phyloP scores from a whole-genome alignment of 2,888 invertebrate species.

The Seira sanloemensis region DNA sequence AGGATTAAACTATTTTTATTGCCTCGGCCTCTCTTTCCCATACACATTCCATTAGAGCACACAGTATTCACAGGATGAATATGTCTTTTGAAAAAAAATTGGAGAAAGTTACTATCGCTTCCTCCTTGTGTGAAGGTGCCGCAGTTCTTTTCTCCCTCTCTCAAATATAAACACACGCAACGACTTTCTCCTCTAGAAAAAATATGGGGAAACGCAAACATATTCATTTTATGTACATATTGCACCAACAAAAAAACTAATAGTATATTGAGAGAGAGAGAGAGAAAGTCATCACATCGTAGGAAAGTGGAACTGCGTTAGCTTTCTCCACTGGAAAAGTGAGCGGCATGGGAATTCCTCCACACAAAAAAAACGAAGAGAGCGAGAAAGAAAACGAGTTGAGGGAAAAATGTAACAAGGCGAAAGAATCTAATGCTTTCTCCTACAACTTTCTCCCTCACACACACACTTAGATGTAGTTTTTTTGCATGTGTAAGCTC shows the following conservation, averaged over 20 bases:
- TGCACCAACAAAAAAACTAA: conserved; percentile 25
- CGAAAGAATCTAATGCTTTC: neutral
- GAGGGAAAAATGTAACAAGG: conserved; percentile 31
- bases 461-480: too few relatives aligned
- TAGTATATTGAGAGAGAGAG: neutral
- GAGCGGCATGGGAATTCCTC: conserved; percentile 28
- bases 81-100: neutral
- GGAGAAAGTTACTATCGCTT: too few relatives aligned
- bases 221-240: conserved; percentile 23
- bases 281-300: conserved; percentile 25
- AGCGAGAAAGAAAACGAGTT: conserved; percentile 17
- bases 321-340: neutral
- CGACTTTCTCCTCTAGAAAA: neutral
- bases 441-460: too few relatives aligned
- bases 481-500: conserved; percentile 46
- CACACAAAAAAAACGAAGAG: conserved; percentile 28
- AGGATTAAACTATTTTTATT: conserved; percentile 55
- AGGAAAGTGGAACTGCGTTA: neutral
- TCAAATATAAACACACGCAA: neutral
- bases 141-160: neutral
- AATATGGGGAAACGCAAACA: neutral
- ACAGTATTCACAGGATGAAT: neutral
- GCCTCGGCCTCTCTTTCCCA: conserved; percentile 32
- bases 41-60: conserved; percentile 8
- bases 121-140: neutral